Percentiles rank a stretch among this genome's conserved stretches.
Evolutionary conservation across 64 coral and sea anemone genomes (phyloP).

Genomic region (Pocillopora verrucosa): DNA sequence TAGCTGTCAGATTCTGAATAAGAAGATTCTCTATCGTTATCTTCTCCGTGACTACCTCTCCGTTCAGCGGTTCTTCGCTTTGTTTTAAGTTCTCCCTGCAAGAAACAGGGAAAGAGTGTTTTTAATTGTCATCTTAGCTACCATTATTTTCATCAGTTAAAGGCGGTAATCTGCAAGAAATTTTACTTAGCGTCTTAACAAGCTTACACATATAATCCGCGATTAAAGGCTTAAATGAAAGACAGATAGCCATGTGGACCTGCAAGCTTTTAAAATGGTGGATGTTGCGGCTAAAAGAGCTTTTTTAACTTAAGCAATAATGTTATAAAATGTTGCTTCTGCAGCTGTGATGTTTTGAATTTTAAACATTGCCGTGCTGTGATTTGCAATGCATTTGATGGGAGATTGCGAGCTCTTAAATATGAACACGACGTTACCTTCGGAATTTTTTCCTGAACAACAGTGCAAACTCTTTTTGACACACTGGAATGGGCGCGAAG

Average conservation of each 20-base stretch:
- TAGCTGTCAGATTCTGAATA: slow-evolving; percentile 25
- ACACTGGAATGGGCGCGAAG: slow-evolving; percentile 31
- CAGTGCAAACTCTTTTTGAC: slow-evolving; percentile 37
- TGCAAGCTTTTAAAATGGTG: no score
- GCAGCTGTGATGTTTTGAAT: neutral
- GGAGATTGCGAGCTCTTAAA: neutral
- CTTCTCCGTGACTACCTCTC: neutral
- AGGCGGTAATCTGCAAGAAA: neutral
- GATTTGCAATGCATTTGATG: neutral
- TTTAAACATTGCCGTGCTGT: neutral
- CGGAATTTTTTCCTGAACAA: slow-evolving; percentile 35
- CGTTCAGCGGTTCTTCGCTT: slow-evolving; percentile 4
- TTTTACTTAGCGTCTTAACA: neutral
- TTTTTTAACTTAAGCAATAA: no score
- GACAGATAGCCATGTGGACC: no score
- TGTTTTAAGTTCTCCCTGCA: neutral
- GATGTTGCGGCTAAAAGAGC: no score
- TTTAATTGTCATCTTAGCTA: neutral
- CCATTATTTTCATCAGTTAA: neutral
- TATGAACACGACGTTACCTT: slow-evolving; percentile 18
- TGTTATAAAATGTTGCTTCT: no score
- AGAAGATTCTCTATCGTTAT: neutral
- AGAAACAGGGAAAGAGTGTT: neutral
- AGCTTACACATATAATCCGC: no score
- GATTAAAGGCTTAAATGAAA: no score